phyloP scores from a whole-genome alignment of 1,140 invertebrate genomes.

The Spodoptera frugiperda region DNA sequence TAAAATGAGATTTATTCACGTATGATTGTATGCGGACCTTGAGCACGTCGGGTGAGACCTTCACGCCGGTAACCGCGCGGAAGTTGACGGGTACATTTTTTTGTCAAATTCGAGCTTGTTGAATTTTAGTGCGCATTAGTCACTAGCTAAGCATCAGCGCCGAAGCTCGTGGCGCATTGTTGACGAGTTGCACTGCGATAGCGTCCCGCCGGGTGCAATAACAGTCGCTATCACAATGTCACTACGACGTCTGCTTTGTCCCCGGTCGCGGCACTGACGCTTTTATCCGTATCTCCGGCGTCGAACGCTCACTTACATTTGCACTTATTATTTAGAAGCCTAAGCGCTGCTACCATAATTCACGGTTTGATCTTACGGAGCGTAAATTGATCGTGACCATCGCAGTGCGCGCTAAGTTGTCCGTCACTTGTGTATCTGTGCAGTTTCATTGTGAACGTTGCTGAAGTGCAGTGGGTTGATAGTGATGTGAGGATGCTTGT shows the following conservation, averaged over 20 bases:
- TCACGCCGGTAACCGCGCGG: slow-evolving; percentile 84
- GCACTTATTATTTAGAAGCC: slow-evolving; percentile 53
- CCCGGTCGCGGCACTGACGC: slow-evolving; percentile 62
- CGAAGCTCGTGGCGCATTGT: slow-evolving; percentile 71
- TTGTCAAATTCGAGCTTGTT: slow-evolving; percentile 83
- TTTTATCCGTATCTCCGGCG: slow-evolving; percentile 60
- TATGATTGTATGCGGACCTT: slow-evolving; percentile 85
- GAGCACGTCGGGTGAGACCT: slow-evolving; percentile 81
- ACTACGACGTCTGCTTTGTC: slow-evolving; percentile 76
- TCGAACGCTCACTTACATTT: slow-evolving; percentile 54
- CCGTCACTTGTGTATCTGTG: slow-evolving; percentile 56
- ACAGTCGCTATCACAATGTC: slow-evolving; percentile 82
- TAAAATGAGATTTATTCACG: slow-evolving; percentile 81
- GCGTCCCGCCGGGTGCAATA: slow-evolving; percentile 72
- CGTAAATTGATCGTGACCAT: slow-evolving; percentile 61
- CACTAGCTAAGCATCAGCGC: slow-evolving; percentile 73
- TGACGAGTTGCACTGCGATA: slow-evolving; percentile 73
- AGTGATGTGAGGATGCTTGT: slow-evolving; percentile 84
- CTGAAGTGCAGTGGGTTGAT: slow-evolving; percentile 57
- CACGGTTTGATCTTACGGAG: slow-evolving; percentile 50
- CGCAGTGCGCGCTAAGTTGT: slow-evolving; percentile 48
- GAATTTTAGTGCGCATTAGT: slow-evolving; percentile 83
- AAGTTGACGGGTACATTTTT: slow-evolving; percentile 82
- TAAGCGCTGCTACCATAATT: slow-evolving; percentile 55
- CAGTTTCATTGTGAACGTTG: slow-evolving; percentile 51